A percentile compares a stretch with the other conserved stretches of the same genome.
These are phyloP conservation scores for Myopa tessellatipennis DNA, from an alignment of 2,888 invertebrate species.

Conservation along the genomic window DNA sequence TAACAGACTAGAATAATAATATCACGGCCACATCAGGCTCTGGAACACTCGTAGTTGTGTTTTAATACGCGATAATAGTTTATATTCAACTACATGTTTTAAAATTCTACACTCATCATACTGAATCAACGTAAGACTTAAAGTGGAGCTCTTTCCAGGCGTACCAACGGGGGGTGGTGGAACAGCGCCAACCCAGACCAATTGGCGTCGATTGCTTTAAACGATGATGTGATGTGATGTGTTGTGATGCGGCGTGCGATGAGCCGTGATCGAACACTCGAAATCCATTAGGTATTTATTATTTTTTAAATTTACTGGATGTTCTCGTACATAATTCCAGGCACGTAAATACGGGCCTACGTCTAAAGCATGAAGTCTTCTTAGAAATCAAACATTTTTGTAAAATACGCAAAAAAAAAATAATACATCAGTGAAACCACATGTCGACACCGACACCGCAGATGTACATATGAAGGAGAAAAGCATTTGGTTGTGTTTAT, in stretches of 20 bases:
- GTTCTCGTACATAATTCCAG: not conserved
- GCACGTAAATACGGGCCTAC: not conserved
- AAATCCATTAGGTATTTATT: not conserved
- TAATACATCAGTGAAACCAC: not conserved
- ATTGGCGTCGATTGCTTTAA: conserved; percentile 35
- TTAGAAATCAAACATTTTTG: not conserved
- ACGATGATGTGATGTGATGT: conserved; percentile 9
- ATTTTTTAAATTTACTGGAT: not conserved
- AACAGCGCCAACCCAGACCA: conserved; percentile 30
- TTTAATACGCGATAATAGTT: conserved; percentile 1
- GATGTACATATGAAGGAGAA: not conserved
- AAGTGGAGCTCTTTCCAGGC: not conserved
- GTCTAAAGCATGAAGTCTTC: not conserved
- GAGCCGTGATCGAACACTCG: not conserved
- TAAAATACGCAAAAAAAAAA: not conserved
- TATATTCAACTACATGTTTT: conserved; percentile 7
- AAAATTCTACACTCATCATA: not conserved
- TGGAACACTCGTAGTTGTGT: not conserved
- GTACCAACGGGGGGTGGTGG: not conserved
- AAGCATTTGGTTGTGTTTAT: not conserved
- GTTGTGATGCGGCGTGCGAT: not conserved
- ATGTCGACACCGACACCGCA: not conserved
- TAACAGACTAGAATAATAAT: conserved; percentile 1
- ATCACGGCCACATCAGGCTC: not conserved
- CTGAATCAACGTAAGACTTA: not conserved